Conservation (phyloP, 2,797 vertebrate species). For the Manis crassicaudata region DNA sequence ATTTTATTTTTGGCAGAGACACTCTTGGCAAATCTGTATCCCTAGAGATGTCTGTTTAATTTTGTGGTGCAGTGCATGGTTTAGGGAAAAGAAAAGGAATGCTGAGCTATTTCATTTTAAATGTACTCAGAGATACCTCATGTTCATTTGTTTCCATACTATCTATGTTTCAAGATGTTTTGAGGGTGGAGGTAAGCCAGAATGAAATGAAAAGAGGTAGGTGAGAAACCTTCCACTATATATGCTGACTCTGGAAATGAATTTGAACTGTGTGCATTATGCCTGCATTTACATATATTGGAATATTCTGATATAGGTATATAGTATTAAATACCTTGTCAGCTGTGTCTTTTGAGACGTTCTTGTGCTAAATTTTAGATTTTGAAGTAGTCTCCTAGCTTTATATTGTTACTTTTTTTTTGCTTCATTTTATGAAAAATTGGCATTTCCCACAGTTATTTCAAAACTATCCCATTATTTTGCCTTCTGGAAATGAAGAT, state of each 20-base stretch:
- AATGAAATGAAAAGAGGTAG: conserved; percentile 51
- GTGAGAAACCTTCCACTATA: not conserved
- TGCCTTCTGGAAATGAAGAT: conserved; percentile 53
- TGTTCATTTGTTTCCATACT: conserved; percentile 68
- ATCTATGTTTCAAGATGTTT: conserved; percentile 62
- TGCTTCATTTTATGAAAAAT: conserved; percentile 32
- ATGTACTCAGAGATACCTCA: conserved; percentile 62
- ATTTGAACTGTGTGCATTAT: not conserved
- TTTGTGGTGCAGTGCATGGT: conserved; percentile 81
- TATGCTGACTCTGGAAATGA: conserved; percentile 45
- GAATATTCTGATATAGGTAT: conserved; percentile 28
- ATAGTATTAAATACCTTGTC: conserved; percentile 42
- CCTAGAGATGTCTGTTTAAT: conserved; percentile 82
- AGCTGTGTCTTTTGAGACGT: conserved; percentile 46
- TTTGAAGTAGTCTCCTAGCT: conserved; percentile 3
- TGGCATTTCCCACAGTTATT: not conserved
- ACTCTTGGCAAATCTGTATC: conserved; percentile 82
- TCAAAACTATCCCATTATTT: not conserved
- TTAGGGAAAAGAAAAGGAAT: conserved; percentile 79
- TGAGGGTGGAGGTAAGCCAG: conserved; percentile 55
- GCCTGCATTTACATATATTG: not conserved
- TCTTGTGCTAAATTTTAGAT: not conserved
- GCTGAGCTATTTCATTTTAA: conserved; percentile 77
- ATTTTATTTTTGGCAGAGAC: conserved; percentile 82
- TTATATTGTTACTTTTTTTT: not conserved